A percentile compares a stretch with the other conserved stretches of the same genome.
Conservation (phyloP, 2,888 invertebrate genomes). For the Oegoconia quadripuncta region DNA sequence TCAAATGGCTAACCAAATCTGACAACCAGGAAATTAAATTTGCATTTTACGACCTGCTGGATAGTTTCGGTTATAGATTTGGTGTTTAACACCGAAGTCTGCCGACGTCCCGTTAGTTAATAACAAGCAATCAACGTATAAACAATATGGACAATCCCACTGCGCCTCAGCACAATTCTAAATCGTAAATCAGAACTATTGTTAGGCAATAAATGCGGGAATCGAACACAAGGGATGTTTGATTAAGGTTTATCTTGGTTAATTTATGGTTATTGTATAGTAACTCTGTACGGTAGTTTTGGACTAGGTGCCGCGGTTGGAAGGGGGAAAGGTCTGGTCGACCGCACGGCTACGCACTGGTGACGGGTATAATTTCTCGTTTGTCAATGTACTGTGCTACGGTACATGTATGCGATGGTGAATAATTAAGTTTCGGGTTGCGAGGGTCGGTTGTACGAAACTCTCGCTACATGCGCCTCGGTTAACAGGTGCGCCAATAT, state of each 20-base stretch:
- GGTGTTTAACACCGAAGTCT: slow-evolving; percentile 8
- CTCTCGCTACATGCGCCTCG: slow-evolving; percentile 10
- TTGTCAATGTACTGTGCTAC: slow-evolving; percentile 18
- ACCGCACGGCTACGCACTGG: not conserved
- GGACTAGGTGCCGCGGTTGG: not conserved
- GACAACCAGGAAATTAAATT: slow-evolving; percentile 33
- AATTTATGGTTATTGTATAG: slow-evolving; percentile 65
- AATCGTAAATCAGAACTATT: slow-evolving; percentile 76
- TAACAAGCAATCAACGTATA: slow-evolving; percentile 24
- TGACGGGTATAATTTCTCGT: slow-evolving; percentile 20
- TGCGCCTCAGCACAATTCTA: slow-evolving; percentile 48
- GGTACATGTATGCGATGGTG: slow-evolving; percentile 14
- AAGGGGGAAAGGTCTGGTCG: too few relatives aligned
- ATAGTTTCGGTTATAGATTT: slow-evolving; percentile 22
- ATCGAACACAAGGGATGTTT: slow-evolving; percentile 73
- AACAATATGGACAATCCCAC: slow-evolving; percentile 58
- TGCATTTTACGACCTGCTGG: slow-evolving; percentile 22
- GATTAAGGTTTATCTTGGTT: slow-evolving; percentile 75
- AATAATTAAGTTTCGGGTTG: slow-evolving; percentile 25
- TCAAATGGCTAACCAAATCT: slow-evolving; percentile 27
- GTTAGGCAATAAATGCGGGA: slow-evolving; percentile 70
- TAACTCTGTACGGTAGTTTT: not conserved
- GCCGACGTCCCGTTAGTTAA: slow-evolving; percentile 3
- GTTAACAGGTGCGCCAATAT: slow-evolving; percentile 12
- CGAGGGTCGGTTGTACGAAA: slow-evolving; percentile 12